Evolutionary conservation across 2,888 invertebrate genomes (phyloP).

Genomic region (Crocallis elinguaria): DNA sequence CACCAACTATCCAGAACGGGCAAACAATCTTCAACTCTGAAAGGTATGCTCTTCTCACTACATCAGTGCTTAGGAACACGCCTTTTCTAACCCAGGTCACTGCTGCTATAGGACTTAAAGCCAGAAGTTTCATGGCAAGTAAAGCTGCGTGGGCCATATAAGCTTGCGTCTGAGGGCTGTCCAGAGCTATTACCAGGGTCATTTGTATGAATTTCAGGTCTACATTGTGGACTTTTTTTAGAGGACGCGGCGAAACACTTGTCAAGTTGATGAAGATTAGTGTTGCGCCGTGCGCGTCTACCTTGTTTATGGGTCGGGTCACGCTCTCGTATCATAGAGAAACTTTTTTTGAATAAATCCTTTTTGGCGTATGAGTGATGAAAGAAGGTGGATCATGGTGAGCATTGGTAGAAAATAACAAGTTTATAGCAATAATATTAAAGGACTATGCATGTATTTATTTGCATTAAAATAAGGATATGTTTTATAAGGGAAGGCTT

Average conservation of each 20-base stretch:
- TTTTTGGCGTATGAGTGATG: too few relatives aligned
- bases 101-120: conserved; percentile 56
- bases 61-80: conserved; percentile 49
- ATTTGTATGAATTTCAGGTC: conserved; percentile 26
- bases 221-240: conserved; percentile 10
- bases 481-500: too few relatives aligned
- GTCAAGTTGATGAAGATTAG: conserved; percentile 28
- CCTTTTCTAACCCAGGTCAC: conserved; percentile 60
- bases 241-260: conserved; percentile 1
- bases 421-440: too few relatives aligned
- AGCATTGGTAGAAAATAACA: too few relatives aligned
- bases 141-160: conserved; percentile 63
- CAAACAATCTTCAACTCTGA: conserved; percentile 61
- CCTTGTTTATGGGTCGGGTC: conserved; percentile 17
- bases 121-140: conserved; percentile 55
- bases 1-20: conserved; percentile 64
- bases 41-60: conserved; percentile 58
- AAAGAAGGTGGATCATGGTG: too few relatives aligned
- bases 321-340: neutral
- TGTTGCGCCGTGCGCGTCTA: conserved; percentile 3
- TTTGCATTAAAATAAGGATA: too few relatives aligned
- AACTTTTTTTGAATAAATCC: too few relatives aligned
- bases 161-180: conserved; percentile 51
- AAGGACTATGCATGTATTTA: too few relatives aligned
- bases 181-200: conserved; percentile 49